phyloP scores from a whole-genome alignment of 2,797 vertebrate genomes.

The Coreius guichenoti region DNA sequence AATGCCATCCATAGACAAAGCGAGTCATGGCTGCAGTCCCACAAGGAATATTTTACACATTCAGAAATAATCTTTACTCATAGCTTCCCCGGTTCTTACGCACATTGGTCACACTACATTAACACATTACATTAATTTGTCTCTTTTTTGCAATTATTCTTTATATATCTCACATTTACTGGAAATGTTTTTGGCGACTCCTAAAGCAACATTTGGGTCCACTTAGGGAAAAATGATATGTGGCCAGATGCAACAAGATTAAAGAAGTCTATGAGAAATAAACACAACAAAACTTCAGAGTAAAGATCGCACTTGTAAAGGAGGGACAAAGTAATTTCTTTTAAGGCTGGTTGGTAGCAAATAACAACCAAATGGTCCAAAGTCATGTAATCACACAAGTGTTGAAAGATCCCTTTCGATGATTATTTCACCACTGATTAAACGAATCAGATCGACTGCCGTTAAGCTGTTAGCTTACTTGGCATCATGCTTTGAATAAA shows the following conservation, averaged over 20 bases:
- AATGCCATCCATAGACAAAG: slow-evolving; percentile 8
- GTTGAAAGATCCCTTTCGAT: slow-evolving; percentile 69
- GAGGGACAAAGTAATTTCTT: slow-evolving; percentile 73
- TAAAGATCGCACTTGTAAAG: slow-evolving; percentile 70
- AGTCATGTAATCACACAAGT: slow-evolving; percentile 70
- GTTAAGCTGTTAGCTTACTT: slow-evolving; percentile 35
- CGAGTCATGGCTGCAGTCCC: slow-evolving; percentile 7
- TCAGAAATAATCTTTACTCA: slow-evolving; percentile 33
- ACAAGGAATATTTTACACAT: slow-evolving; percentile 32
- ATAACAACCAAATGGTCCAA: slow-evolving; percentile 78
- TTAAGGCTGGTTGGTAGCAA: slow-evolving; percentile 77
- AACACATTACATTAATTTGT: slow-evolving; percentile 69
- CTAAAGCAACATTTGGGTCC: slow-evolving; percentile 82
- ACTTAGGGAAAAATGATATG: slow-evolving; percentile 82
- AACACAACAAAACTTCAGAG: slow-evolving; percentile 81
- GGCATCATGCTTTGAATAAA: slow-evolving; percentile 29
- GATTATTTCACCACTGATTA: slow-evolving; percentile 62
- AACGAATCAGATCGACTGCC: slow-evolving; percentile 35
- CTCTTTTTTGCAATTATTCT: slow-evolving; percentile 52
- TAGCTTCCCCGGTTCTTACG: neutral
- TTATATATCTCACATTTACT: slow-evolving; percentile 80
- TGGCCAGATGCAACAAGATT: slow-evolving; percentile 82
- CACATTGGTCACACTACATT: slow-evolving; percentile 20
- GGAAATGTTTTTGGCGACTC: slow-evolving; percentile 75
- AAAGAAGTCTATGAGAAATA: slow-evolving; percentile 79